phyloP scores from a whole-genome alignment of 2,797 vertebrate species.

The Parauchenoglanis punctatus region DNA sequence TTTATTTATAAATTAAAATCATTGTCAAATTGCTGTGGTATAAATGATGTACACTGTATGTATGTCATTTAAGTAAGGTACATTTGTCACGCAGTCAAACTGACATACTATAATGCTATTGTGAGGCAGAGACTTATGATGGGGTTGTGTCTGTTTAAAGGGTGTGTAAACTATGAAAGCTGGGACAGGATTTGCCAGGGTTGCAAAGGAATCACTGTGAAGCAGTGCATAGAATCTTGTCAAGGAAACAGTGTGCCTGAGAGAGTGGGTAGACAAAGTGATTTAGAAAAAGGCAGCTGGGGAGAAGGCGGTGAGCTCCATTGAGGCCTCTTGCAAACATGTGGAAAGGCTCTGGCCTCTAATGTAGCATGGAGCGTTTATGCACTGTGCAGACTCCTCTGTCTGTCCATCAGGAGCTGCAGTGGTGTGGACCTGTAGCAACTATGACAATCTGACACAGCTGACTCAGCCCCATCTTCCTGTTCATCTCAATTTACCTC shows the following conservation, averaged over 20 bases:
- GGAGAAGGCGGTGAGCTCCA: slow-evolving; percentile 65
- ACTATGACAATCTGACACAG: slow-evolving; percentile 43
- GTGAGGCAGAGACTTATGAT: neutral
- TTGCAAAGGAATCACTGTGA: neutral
- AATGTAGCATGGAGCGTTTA: slow-evolving; percentile 80
- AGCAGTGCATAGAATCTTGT: neutral
- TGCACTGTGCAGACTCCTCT: slow-evolving; percentile 68
- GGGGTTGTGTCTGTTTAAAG: slow-evolving; percentile 14
- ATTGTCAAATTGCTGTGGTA: neutral
- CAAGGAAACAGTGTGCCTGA: neutral
- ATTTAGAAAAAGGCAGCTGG: slow-evolving; percentile 72
- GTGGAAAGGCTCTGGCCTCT: slow-evolving; percentile 77
- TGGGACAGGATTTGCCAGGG: neutral
- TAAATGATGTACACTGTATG: neutral
- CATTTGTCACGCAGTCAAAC: neutral
- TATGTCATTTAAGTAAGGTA: neutral
- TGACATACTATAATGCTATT: neutral
- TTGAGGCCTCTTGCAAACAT: slow-evolving; percentile 76
- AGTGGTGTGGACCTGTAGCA: neutral
- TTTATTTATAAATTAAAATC: neutral
- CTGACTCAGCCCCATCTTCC: slow-evolving; percentile 18
- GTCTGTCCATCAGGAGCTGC: slow-evolving; percentile 63
- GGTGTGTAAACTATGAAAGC: slow-evolving; percentile 39
- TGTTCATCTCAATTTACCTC: slow-evolving; percentile 44
- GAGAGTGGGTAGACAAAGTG: slow-evolving; percentile 55